Base-by-base conservation (phyloP, 1,140 invertebrate genomes). In the Bombus confusus region DNA sequence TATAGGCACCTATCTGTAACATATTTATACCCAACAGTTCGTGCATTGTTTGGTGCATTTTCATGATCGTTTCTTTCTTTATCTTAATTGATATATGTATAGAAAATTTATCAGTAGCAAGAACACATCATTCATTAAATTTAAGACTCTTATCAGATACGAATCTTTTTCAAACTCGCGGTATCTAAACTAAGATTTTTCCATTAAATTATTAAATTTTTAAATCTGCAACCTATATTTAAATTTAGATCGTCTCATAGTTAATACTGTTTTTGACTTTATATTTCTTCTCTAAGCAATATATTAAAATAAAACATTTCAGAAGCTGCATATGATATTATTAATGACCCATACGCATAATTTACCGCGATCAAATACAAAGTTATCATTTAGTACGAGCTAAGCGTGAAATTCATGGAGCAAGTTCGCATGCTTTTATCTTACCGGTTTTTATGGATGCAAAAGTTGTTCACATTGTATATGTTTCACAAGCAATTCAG, bases 381-480 rank as follows among this genome's bases (percentile, higher is more conserved):
- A 82, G 25, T 28, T 74, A 57, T 47, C n/a, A 71, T 47, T 41
- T 47, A 43, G 6, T 31, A 25, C 12, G 31, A 72, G 22, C n/a
- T 43, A 37, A 81, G 8, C 37, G 22, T 59, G 28, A 59, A 59
- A 81, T 81, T 73, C 62, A 73, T 64, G 62, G 22, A 43, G 9
- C 28, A 73, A 12, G n/a, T 41, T 62, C 47, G 47, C 47, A 52
- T 52, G 18, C 6, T 52, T 52, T 52, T 52, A 52, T 52, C 18
- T 52, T 52, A 57, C 71, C 2, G 22, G 22, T 47, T 43, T 34
- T 18, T 34, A 39, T 39, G 25, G 1, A 15, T 5, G 13, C 25
- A 39, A 47, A 72, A 31, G 57, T 25, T 47, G 39, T 43, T 8
- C 62, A 66, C 2, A n/a, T 66, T 66, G 3, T 18, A 25, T 22